phyloP scores from a whole-genome alignment of 1,140 invertebrate genomes.

The Lordiphosa stackelbergi region DNA sequence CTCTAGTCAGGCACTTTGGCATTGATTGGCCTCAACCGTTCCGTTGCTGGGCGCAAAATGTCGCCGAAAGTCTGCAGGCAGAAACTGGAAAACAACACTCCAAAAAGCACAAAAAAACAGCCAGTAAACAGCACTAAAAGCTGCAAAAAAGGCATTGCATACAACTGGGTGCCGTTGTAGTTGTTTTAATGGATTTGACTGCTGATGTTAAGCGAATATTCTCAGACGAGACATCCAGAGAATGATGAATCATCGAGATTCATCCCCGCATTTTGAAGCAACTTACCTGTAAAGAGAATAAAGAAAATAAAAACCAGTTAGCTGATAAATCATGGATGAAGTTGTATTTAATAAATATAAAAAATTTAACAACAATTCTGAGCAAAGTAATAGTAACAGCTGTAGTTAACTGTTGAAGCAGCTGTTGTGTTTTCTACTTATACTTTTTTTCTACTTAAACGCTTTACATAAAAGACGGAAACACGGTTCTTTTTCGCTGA shows the following conservation, averaged over 20 bases:
- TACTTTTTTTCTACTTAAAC: background rate
- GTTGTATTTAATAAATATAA: conserved; percentile 8
- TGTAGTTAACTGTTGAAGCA: conserved; percentile 4
- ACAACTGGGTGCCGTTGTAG: conserved; percentile 17
- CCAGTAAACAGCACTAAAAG: conserved; percentile 32
- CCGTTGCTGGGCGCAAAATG: conserved; percentile 18
- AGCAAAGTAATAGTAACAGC: background rate
- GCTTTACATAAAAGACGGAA: background rate
- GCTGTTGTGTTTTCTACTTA: conserved; percentile 7
- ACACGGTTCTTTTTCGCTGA: conserved; percentile 1
- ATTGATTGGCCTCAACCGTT: conserved; percentile 31
- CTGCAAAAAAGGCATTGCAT: conserved; percentile 29
- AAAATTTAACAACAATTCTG: conserved; percentile 1
- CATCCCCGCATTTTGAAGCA: conserved; percentile 1
- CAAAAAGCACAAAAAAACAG: conserved; percentile 12
- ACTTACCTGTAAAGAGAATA: conserved; percentile 43
- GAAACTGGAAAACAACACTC: conserved; percentile 7
- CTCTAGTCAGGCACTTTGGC: conserved; percentile 28
- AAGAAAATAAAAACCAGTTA: conserved; percentile 22
- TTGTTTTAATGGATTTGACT: conserved; percentile 30
- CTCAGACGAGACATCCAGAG: background rate
- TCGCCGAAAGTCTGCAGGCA: conserved; percentile 21
- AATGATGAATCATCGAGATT: conserved; percentile 36
- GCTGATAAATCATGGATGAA: conserved; percentile 7
- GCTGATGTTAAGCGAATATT: conserved; percentile 26